phyloP scores from a whole-genome alignment of 1,140 invertebrate genomes.

The Drosophila cardini region DNA sequence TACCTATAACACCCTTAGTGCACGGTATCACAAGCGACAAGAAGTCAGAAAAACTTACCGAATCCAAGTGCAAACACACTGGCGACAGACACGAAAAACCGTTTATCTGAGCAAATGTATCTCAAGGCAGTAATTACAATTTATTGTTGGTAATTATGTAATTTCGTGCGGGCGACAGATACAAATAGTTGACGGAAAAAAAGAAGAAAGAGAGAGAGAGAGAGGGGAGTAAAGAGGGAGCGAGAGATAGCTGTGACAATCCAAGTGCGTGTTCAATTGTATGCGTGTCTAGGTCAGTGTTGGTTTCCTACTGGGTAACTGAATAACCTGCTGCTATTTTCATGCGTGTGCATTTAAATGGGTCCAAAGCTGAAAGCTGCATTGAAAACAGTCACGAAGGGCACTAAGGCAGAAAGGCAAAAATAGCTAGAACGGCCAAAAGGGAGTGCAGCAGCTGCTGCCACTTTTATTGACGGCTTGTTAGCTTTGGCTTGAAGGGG shows the following conservation, averaged over 20 bases:
- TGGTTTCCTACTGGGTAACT: neutral
- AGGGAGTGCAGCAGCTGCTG: conserved; percentile 14
- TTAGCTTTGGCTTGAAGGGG: conserved; percentile 35
- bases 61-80: conserved; percentile 34
- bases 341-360: conserved; percentile 51
- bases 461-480: conserved; percentile 57
- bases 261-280: conserved; percentile 24
- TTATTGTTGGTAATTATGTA: conserved; percentile 79
- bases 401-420: neutral
- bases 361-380: conserved; percentile 15
- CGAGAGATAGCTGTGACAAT: conserved; percentile 16
- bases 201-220: conserved; percentile 3
- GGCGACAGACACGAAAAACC: conserved; percentile 66
- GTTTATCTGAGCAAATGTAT: conserved; percentile 77
- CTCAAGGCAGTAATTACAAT: conserved; percentile 78
- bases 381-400: conserved; percentile 16
- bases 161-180: conserved; percentile 54
- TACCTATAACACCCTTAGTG: no score
- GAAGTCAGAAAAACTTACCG: conserved; percentile 9
- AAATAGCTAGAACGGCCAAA: neutral
- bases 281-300: conserved; percentile 57
- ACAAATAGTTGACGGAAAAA: conserved; percentile 19
- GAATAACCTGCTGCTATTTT: conserved; percentile 1
- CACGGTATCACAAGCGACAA: neutral
- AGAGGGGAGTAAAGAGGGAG: no score